phyloP scores from a whole-genome alignment of 2,888 invertebrate species.

The Trichopoda pennipes region DNA sequence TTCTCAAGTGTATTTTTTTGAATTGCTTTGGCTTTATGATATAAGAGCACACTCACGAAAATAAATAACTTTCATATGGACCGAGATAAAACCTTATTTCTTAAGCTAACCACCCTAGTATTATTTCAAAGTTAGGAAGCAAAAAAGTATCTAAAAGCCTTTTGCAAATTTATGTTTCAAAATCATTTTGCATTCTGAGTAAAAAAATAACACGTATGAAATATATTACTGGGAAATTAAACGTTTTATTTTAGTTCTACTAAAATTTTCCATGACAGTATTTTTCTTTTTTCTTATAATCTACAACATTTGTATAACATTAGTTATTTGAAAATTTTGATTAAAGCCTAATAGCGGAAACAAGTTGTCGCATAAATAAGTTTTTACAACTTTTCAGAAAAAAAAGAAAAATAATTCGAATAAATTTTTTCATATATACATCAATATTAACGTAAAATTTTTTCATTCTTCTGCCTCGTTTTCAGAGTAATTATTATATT shows the following conservation, averaged over 20 bases:
- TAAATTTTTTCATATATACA: slow-evolving; percentile 47
- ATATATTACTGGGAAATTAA: not conserved
- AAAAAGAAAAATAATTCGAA: slow-evolving; percentile 21
- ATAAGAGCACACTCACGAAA: slow-evolving; percentile 23
- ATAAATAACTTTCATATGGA: not conserved
- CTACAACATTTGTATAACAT: not conserved
- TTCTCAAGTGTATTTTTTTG: slow-evolving; percentile 45
- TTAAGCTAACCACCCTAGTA: not conserved
- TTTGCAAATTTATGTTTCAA: too few relatives aligned
- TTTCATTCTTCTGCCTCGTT: not conserved
- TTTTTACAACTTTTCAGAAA: slow-evolving; percentile 38
- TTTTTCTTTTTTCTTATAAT: not conserved
- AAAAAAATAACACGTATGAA: too few relatives aligned
- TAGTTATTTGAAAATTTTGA: slow-evolving; percentile 19
- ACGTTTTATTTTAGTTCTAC: not conserved
- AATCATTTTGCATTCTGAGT: too few relatives aligned
- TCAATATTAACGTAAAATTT: slow-evolving; percentile 28
- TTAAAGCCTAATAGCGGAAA: slow-evolving; percentile 56
- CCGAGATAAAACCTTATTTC: too few relatives aligned
- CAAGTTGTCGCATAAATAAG: slow-evolving; percentile 54
- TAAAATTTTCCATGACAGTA: slow-evolving; percentile 7
- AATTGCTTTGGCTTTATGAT: not conserved
- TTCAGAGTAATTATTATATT: not conserved
- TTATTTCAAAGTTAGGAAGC: not conserved
- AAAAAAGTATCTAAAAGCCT: too few relatives aligned